A percentile compares a stretch with the other conserved stretches of the same genome.
phyloP scores from a whole-genome alignment of 2,888 invertebrate species.

The Cheiracanthium punctorium region DNA sequence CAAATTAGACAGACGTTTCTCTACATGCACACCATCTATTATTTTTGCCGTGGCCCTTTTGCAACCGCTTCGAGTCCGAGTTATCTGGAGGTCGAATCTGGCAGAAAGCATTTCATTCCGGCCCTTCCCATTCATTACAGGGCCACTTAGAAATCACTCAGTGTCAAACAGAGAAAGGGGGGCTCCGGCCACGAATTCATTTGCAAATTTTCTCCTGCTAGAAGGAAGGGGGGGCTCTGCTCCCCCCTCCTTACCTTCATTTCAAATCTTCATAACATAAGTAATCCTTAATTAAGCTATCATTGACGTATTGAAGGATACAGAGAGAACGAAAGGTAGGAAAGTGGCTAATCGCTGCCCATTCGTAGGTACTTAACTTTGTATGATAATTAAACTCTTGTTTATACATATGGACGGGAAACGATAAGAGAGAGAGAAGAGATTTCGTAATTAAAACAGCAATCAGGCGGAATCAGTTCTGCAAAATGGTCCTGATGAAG shows the following conservation, averaged over 20 bases:
- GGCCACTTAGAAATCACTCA: slow-evolving; percentile 30
- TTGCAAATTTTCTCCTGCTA: background rate
- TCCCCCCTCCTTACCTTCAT: no score
- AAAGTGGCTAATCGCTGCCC: background rate
- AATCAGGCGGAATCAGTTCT: slow-evolving; percentile 39
- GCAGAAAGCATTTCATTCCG: background rate
- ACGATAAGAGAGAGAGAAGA: background rate
- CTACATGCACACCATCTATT: background rate
- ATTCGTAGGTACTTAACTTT: slow-evolving; percentile 5
- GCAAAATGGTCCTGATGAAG: slow-evolving; percentile 34
- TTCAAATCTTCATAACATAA: no score
- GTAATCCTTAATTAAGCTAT: slow-evolving; percentile 5
- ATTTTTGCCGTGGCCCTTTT: background rate
- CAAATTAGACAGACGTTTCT: background rate
- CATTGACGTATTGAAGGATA: background rate
- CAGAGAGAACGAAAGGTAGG: background rate
- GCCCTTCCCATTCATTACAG: slow-evolving; percentile 8
- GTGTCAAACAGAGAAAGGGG: background rate
- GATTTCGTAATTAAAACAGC: slow-evolving; percentile 54
- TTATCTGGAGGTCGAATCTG: background rate
- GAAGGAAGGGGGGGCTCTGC: background rate
- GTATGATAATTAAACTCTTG: slow-evolving; percentile 1
- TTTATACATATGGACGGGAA: background rate
- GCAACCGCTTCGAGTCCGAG: background rate
- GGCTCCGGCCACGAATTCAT: background rate